Evolutionary conservation across 2,113 vertebrate genomes (phyloP).

Genomic region (Dascyllus trimaculatus): DNA sequence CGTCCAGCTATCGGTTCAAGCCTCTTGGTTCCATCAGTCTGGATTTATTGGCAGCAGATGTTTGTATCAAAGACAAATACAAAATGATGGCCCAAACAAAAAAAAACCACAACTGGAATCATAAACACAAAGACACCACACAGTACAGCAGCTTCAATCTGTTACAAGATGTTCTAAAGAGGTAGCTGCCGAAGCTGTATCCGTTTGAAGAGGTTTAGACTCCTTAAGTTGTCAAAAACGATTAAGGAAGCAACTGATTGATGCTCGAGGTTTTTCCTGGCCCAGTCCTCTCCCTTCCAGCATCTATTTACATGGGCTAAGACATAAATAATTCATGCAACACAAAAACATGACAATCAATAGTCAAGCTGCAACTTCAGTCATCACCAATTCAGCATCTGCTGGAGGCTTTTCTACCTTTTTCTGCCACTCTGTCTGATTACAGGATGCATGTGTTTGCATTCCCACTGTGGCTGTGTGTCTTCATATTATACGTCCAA

Average conservation of each 20-base stretch:
- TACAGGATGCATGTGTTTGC: conserved; percentile 35
- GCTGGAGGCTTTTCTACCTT: conserved; percentile 53
- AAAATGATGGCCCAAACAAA: conserved; percentile 39
- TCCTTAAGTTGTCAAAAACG: conserved; percentile 43
- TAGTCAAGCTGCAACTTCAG: conserved; percentile 74
- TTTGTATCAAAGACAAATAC: conserved; percentile 51
- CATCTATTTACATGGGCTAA: conserved; percentile 69
- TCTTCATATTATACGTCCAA: conserved; percentile 20
- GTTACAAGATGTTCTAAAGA: conserved; percentile 9
- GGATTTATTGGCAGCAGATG: conserved; percentile 46
- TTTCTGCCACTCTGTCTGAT: conserved; percentile 54
- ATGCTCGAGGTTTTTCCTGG: conserved; percentile 55
- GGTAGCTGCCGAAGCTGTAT: background rate
- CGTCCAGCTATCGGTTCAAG: background rate
- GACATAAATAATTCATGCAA: conserved; percentile 82
- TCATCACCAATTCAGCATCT: conserved; percentile 77
- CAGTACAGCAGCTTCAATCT: conserved; percentile 17
- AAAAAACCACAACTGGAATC: conserved; percentile 35
- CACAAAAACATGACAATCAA: conserved; percentile 77
- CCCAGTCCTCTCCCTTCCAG: conserved; percentile 72
- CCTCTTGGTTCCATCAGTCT: conserved; percentile 11
- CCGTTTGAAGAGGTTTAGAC: conserved; percentile 30
- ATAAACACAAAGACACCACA: background rate
- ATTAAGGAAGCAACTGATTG: conserved; percentile 57
- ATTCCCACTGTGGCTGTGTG: conserved; percentile 9